Evolutionary conservation across 2,888 invertebrate genomes (phyloP).

Genomic region (Philonicus albiceps): DNA sequence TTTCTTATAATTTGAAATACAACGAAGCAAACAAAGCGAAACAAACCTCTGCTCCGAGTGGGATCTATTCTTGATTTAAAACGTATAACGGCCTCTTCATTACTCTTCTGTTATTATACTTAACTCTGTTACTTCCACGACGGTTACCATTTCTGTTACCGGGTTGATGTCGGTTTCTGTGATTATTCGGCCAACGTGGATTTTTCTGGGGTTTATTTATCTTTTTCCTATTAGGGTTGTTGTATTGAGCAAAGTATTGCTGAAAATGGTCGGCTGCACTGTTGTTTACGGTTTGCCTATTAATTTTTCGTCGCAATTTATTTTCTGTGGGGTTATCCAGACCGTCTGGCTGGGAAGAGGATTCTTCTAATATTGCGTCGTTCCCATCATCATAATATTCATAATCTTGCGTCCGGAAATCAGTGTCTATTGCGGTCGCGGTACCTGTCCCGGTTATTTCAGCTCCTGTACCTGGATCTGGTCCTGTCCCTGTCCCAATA

Average conservation of each 20-base stretch:
- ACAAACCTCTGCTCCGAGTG: background rate
- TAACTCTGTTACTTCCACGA: background rate
- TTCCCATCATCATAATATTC: conserved; percentile 5
- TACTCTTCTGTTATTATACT: background rate
- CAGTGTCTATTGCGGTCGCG: background rate
- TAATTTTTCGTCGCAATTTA: background rate
- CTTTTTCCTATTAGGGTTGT: background rate
- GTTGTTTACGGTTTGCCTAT: background rate
- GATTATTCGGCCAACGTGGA: background rate
- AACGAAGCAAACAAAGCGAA: background rate
- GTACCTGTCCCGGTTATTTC: background rate
- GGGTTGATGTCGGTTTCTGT: background rate
- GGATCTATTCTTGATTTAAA: background rate
- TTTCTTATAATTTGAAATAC: background rate
- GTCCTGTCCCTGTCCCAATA: background rate
- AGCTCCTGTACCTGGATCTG: background rate
- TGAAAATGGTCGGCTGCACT: background rate
- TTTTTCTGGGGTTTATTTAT: background rate
- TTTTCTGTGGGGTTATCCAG: background rate
- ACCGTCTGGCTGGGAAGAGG: background rate
- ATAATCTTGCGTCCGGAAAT: background rate
- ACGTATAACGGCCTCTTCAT: background rate
- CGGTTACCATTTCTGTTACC: background rate
- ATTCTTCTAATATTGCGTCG: background rate
- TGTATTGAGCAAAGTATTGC: background rate